Base-by-base conservation (phyloP, 2,888 invertebrate species). In the Nemapogon koenigi region DNA sequence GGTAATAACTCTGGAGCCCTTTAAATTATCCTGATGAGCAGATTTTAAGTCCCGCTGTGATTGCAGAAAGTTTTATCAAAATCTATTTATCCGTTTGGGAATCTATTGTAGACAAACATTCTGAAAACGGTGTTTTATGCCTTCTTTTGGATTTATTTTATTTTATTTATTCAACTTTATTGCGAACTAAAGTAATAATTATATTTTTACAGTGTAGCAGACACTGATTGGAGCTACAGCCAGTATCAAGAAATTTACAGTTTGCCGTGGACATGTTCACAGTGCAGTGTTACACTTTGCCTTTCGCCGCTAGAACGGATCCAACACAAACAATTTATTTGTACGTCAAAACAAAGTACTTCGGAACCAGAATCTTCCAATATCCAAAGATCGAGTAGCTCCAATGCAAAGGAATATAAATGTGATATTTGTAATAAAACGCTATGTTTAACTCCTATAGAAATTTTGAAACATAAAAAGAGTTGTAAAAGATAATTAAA, bases 401-500 rank as follows among this genome's bases (percentile, higher is more conserved):
- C 84, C 38, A 88, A 88, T 55, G 72, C 82, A 1, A 82, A 81
- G 58, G 69, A 81, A 29, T 93, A 85, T 67, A 81, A 81, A 47
- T 97, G 97, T 60, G 72, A 83, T 7, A 78, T 63, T 48, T 97
- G 97, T 65, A 70, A 82, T 2, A 72, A 85, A 48, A 82, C 80
- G 3, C 63, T 94, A 40, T 79, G 83, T 50, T 68, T 94, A 46
- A 89, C 90, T 8, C 87, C 91, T 3, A 88, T 90, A 15, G 94
- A 96, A 60, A 89, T 94, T 59, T 79, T 96, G 44, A 90, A 85
- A 51, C 96, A 97, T 71, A 92, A 86, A 58, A 90, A 86, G 53
- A 72, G 66, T 48, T 87, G 86, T 63, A 62, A 61, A 46, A 53
- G 52, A 44, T 62, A 71, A 62, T 63, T 62, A 66, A 41, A 2